Conservation (phyloP, 1,140 invertebrate species). For the Drosophila kanapiae region DNA sequence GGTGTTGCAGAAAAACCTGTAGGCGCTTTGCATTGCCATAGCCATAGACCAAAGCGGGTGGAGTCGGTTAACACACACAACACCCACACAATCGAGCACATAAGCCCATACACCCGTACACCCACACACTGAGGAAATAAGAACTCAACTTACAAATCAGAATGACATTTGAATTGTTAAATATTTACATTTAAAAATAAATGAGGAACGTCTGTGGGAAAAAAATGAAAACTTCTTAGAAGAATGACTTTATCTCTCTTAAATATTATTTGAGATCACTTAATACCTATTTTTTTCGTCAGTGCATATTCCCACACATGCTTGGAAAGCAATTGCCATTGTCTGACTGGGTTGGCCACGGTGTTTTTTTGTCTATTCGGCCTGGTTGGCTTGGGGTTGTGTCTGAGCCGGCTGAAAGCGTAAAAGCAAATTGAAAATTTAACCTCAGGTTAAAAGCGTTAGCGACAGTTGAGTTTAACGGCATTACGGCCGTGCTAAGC, state of each 20-base stretch:
- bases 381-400: constrained; percentile 20
- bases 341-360: constrained; percentile 37
- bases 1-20: constrained; percentile 64
- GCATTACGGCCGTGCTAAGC: constrained; percentile 80
- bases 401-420: constrained; percentile 58
- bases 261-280: no score
- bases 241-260: background rate
- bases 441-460: constrained; percentile 83
- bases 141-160: background rate
- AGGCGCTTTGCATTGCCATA: constrained; percentile 60
- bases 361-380: constrained; percentile 15
- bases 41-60: constrained; percentile 37
- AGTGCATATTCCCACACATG: constrained; percentile 12
- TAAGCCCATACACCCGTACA: background rate
- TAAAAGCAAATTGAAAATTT: constrained; percentile 82
- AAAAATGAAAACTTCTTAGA: background rate
- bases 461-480: constrained; percentile 83
- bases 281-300: background rate
- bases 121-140: background rate
- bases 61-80: constrained; percentile 54
- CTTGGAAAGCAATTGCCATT: constrained; percentile 55
- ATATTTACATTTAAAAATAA: background rate
- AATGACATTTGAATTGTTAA: background rate
- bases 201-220: background rate
- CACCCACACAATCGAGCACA: constrained; percentile 20